Conservation (phyloP, 2,797 vertebrate species). For the Sphenodon punctatus region DNA sequence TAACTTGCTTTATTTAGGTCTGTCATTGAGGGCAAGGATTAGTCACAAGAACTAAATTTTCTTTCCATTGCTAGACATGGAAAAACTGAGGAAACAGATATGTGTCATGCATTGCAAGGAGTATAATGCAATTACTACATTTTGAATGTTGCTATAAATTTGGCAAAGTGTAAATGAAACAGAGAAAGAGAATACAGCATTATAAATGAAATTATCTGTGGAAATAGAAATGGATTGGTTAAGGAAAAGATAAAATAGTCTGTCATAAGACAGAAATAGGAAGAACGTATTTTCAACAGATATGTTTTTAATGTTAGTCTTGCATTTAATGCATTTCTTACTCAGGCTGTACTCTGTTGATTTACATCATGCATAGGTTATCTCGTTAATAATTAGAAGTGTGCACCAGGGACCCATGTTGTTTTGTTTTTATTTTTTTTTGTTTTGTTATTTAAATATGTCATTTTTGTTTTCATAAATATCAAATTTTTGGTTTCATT, state of each 20-base stretch:
- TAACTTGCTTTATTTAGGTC: slow-evolving; percentile 24
- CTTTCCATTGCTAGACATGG: background rate
- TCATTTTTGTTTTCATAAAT: too few species aligned
- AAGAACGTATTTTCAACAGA: background rate
- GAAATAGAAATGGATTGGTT: background rate
- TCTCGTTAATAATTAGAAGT: too few species aligned
- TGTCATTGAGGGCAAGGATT: slow-evolving; percentile 25
- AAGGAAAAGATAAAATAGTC: background rate
- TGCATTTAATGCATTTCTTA: background rate
- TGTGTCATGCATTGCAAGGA: background rate
- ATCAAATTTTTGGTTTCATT: too few species aligned
- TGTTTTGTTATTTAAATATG: too few species aligned
- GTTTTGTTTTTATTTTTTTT: too few species aligned
- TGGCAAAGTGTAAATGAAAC: background rate
- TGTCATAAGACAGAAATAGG: too few species aligned
- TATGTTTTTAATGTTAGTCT: background rate
- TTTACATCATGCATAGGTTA: too few species aligned
- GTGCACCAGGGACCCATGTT: too few species aligned
- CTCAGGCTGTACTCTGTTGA: background rate
- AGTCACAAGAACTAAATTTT: background rate
- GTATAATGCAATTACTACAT: background rate
- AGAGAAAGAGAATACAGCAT: background rate
- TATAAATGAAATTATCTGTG: background rate
- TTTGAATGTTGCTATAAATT: slow-evolving; percentile 1
- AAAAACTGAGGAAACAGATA: background rate